These are phyloP conservation scores for Heterodera carotae DNA, from an alignment of 1,140 invertebrate species.

Conservation along the genomic window DNA sequence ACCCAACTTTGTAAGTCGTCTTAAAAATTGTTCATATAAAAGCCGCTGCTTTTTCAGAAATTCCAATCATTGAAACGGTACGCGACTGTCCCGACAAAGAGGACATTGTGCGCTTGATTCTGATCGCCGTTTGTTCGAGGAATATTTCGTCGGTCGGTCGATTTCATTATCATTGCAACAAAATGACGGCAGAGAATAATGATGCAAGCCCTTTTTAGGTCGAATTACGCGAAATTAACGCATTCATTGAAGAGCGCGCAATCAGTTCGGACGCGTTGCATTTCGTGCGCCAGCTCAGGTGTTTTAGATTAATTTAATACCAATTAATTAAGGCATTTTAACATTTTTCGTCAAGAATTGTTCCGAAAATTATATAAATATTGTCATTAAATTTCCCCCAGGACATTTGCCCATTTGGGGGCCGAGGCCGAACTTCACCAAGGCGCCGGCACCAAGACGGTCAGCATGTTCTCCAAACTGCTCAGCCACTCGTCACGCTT, in stretches of 20 bases:
- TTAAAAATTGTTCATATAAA: neutral
- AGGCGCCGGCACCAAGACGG: conserved; percentile 92
- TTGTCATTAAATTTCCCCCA: conserved; percentile 57
- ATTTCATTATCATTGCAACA: conserved; percentile 11
- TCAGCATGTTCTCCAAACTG: conserved; percentile 96
- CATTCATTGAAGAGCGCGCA: conserved; percentile 45
- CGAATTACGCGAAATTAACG: conserved; percentile 44
- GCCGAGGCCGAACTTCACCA: conserved; percentile 68
- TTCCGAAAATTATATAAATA: neutral
- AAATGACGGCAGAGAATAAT: neutral
- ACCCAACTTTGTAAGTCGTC: too few relatives aligned
- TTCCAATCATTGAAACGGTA: conserved; percentile 36
- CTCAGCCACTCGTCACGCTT: conserved; percentile 94
- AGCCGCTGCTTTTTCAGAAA: conserved; percentile 20
- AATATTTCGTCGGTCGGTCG: conserved; percentile 69
- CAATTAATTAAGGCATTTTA: conserved; percentile 20
- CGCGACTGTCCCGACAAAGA: conserved; percentile 70
- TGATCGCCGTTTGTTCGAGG: conserved; percentile 86
- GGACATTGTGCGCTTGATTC: conserved; percentile 90
- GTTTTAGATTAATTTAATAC: neutral
- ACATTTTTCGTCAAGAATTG: conserved; percentile 6
- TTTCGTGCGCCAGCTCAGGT: conserved; percentile 57
- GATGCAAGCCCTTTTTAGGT: conserved; percentile 21
- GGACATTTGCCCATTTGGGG: conserved; percentile 80
- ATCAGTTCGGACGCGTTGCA: conserved; percentile 52